Evolutionary conservation across 2,888 invertebrate genomes (phyloP), one percentile per base, ranked within the genome.

Genomic region (Malacosoma neustria): DNA sequence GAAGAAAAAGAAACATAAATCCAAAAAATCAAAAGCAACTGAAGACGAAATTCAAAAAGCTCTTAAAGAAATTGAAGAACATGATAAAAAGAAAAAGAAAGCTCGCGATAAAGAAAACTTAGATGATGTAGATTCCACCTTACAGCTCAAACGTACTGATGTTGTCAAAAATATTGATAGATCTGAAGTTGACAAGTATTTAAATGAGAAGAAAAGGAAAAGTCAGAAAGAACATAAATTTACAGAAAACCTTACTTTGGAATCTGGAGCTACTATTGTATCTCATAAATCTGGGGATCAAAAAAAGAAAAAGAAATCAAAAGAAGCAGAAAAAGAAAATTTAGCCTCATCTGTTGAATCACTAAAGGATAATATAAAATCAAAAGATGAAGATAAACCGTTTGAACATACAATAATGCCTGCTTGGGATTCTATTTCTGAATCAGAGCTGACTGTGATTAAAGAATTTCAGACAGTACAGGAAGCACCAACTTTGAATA

Each of bases 1-100:
- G 41, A 80, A 72, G 3, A 81, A 80, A 55, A 81, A 77, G 65
- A 82, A 81, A 51, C 58, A 62, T 31, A 84, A 79, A 46, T 22
- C 58, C n/a, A 82, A 77, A 46, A 81, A 74, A 49, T 38, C 44
- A n/a, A 80, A 72, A 51, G 46, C 54, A 1, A 41, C 53, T 11
- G 74, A 72, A 48, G 82, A 85, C 46, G 84, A 85, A 48, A 85
- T 85, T 43, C 72, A 71, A 44, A 75, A 67, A 49, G 84, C 81
- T 32, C 59, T 85, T 0, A 84, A 80, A 61, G 85, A 85, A 59
- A 82, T 85, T 34, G 81, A 80, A 46, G 75, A 71, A 35, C 57
- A 61, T 22, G 67, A 72, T 33, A 75, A 64, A 41, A 81, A 76
- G 49, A 84, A 80, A 57, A 82, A 72, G 54, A 76, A 68, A 51